Base-by-base conservation (phyloP, 92 coral and sea anemone species). In the Porites lobata region DNA sequence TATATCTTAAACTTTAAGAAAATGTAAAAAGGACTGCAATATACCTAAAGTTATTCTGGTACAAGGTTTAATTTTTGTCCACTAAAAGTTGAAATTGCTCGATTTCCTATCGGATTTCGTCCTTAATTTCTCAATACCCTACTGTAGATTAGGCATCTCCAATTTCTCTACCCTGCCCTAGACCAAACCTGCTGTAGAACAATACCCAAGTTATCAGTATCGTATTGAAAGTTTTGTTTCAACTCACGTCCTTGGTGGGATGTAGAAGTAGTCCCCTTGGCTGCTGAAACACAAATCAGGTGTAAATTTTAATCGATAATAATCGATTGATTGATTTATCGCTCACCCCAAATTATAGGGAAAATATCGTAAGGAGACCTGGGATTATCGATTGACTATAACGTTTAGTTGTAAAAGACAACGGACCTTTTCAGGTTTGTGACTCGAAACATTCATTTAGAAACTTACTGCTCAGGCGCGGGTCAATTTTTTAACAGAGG, bases 211-310 rank as follows among this genome's bases (percentile, higher is more conserved):
- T 58, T 11, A 58, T 58, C 64, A 58, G 64, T 58, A 58, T 58
- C 64, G 64, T 58, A 58, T 58, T 58, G 64, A 58, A 58, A 58
- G 18, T 17, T 11, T 58, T 58, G 64, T 58, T 58, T 58, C 64
- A 58, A 58, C 64, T 58, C 64, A 58, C 64, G 64, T 58, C 64
- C 64, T 58, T 58, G 64, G 10, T 58, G 64, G 64, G 64, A 58
- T 58, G 64, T 17, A 58, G 64, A 2, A 58, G 64, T 58, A 58
- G 64, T 58, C 64, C 64, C 64, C 64, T 58, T 58, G 64, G 65
- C 65, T 58, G 29, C 79, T 75, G 79, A 75, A 52, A 75, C n/a
- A 75, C 63, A 22, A 75, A 75, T 22, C 50, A 75, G 64, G 64
- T 58, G 64, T 58, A 11, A 58, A 58, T 58, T 58, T 7, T 58